These are phyloP conservation scores for Meandrina meandrites DNA, from an alignment of 92 coral and sea anemone species.

Conservation along the genomic window DNA sequence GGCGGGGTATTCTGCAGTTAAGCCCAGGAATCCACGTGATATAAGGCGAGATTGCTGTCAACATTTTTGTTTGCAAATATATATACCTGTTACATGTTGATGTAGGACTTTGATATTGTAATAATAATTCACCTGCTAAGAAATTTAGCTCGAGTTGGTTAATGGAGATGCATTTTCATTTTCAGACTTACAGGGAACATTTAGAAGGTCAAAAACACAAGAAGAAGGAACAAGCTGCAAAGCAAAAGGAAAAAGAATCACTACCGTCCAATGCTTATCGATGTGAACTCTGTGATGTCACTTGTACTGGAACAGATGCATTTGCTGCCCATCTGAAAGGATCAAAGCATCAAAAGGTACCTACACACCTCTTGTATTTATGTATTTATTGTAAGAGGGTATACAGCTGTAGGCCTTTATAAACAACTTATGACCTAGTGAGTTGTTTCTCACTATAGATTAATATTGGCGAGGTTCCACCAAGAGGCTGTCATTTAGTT, in stretches of 20 bases:
- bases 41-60: too few relatives aligned
- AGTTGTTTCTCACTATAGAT: too few relatives aligned
- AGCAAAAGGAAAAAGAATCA: conserved; percentile 69
- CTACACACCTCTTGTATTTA: background rate
- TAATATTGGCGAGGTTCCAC: too few relatives aligned
- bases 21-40: too few relatives aligned
- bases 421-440: background rate
- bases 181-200: conserved; percentile 97
- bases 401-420: background rate
- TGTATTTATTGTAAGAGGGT: background rate
- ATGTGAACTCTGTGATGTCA: conserved; percentile 92
- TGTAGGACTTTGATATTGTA: too few relatives aligned
- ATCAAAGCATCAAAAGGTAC: conserved; percentile 96
- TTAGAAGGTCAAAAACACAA: conserved; percentile 98
- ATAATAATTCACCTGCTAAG: background rate
- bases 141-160: background rate
- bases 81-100: too few relatives aligned
- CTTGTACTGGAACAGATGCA: conserved; percentile 97
- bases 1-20: too few relatives aligned
- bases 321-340: conserved; percentile 98
- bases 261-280: conserved; percentile 81
- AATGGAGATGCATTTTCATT: background rate
- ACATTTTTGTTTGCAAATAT: background rate
- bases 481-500: too few relatives aligned
- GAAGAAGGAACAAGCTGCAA: conserved; percentile 93